Evolutionary conservation across 2,797 vertebrate species (phyloP).

Genomic region (Avahi laniger): DNA sequence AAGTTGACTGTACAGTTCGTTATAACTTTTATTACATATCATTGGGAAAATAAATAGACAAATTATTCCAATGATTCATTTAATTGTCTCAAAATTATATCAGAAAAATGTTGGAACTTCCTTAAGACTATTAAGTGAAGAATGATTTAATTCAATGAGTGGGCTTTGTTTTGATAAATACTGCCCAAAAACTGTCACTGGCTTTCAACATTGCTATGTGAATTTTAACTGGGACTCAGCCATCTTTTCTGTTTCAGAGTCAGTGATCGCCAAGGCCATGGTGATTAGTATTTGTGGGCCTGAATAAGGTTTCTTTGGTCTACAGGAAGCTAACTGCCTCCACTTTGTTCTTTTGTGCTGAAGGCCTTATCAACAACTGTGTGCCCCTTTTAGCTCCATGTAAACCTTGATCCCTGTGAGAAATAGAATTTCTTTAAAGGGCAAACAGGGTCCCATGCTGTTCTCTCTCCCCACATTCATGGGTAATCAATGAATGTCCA

Average conservation of each 20-base stretch:
- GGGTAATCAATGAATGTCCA: slow-evolving; percentile 67
- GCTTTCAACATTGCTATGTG: not conserved
- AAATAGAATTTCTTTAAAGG: slow-evolving; percentile 53
- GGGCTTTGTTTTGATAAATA: not conserved
- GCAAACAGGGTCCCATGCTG: slow-evolving; percentile 52
- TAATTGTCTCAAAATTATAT: slow-evolving; percentile 22
- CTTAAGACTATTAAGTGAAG: not conserved
- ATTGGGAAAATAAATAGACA: not conserved
- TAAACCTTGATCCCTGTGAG: slow-evolving; percentile 16
- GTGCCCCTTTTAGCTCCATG: slow-evolving; percentile 33
- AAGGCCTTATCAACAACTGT: slow-evolving; percentile 31
- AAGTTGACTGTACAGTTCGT: not conserved
- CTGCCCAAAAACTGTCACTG: not conserved
- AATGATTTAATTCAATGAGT: not conserved
- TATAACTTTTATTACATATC: not conserved
- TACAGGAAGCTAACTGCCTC: not conserved
- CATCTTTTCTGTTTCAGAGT: slow-evolving; percentile 9
- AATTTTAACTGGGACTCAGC: not conserved
- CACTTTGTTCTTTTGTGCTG: slow-evolving; percentile 33
- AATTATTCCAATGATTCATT: not conserved
- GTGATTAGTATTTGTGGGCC: not conserved
- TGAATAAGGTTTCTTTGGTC: not conserved
- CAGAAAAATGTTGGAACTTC: not conserved
- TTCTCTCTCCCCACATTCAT: slow-evolving; percentile 12
- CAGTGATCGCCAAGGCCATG: not conserved